A percentile compares a stretch with the other conserved stretches of the same genome.
Conservation (phyloP, 1,140 invertebrate species). For the Drosophila albomicans region DNA sequence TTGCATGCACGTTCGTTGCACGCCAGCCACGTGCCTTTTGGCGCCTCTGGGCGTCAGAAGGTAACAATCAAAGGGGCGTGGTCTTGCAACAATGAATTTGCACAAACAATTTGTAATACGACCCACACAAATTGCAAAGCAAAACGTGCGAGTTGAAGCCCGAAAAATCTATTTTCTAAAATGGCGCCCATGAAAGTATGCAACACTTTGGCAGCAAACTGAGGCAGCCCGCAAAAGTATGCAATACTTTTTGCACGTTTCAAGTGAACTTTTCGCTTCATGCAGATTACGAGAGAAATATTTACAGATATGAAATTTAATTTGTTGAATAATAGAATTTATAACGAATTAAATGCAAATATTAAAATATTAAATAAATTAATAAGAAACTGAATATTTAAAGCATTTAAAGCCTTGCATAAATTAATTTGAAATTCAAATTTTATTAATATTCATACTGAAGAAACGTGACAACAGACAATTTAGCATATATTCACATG, state of each 20-base stretch:
- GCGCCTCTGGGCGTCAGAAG: slow-evolving; percentile 8
- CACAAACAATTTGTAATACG: slow-evolving; percentile 10
- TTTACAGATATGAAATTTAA: no score
- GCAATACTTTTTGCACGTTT: slow-evolving; percentile 20
- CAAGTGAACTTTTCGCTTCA: not conserved
- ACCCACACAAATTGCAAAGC: not conserved
- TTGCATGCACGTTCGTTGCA: slow-evolving; percentile 37
- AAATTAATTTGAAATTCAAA: no score
- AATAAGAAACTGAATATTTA: no score
- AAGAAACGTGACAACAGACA: no score
- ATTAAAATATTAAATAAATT: no score
- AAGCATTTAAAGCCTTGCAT: no score
- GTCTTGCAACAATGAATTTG: slow-evolving; percentile 3
- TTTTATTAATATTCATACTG: no score
- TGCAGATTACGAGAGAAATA: no score
- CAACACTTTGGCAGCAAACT: slow-evolving; percentile 5
- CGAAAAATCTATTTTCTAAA: slow-evolving; percentile 12
- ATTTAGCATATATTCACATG: no score
- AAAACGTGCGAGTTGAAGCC: not conserved
- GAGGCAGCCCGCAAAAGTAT: slow-evolving; percentile 36
- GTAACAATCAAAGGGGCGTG: slow-evolving; percentile 26
- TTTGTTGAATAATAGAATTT: no score
- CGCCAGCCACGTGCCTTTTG: not conserved
- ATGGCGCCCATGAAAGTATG: slow-evolving; percentile 29
- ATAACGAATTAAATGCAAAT: no score